Percentiles rank a stretch among this genome's conserved stretches.
Conservation (phyloP, 2,797 vertebrate species). For the Pitangus sulphuratus region DNA sequence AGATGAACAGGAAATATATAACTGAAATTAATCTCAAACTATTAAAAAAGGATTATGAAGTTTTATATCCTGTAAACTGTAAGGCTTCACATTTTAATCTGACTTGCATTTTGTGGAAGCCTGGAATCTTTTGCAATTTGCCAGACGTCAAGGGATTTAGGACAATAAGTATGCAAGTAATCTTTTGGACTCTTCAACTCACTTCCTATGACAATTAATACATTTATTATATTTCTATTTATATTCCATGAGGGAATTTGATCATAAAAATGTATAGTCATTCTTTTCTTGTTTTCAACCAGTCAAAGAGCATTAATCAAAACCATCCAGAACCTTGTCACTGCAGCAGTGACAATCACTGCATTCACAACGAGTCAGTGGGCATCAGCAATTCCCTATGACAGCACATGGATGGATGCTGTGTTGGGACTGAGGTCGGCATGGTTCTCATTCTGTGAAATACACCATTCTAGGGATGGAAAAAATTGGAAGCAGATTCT, state of each 20-base stretch:
- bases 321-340: background rate
- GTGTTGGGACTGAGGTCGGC: background rate
- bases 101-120: background rate
- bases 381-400: background rate
- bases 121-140: background rate
- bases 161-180: background rate
- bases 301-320: background rate
- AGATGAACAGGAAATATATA: background rate
- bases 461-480: background rate
- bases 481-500: background rate
- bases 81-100: background rate
- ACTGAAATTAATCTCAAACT: background rate
- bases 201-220: background rate
- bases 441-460: background rate
- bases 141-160: background rate
- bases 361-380: background rate
- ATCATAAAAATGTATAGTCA: background rate
- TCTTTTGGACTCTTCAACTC: background rate
- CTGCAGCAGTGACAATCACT: background rate
- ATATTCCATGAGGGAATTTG: background rate
- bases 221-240: background rate
- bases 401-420: background rate
- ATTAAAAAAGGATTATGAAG: background rate
- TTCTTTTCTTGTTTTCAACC: background rate
- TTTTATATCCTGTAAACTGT: background rate